Percentiles rank a stretch among this genome's conserved stretches.
phyloP scores from a whole-genome alignment of 23 tunicate species.

The Ascidia mentula region DNA sequence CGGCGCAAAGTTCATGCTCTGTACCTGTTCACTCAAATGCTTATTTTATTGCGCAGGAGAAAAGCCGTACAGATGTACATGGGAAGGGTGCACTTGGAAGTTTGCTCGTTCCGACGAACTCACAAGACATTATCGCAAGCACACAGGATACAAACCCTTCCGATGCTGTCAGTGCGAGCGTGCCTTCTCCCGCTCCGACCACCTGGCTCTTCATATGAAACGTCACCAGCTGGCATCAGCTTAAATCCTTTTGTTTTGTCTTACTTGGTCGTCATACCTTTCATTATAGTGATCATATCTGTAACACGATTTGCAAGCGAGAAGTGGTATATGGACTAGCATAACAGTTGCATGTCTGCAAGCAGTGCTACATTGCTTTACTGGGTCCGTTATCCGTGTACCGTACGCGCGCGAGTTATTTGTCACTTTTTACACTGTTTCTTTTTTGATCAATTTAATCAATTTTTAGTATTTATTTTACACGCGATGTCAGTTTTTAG shows the following conservation, averaged over 20 bases:
- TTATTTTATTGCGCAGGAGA: conserved; percentile 50
- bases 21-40: no score
- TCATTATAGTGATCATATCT: no score
- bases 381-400: background rate
- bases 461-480: conserved; percentile 1
- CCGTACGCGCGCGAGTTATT: background rate
- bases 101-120: conserved; percentile 94
- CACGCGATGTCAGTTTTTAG: conserved; percentile 11
- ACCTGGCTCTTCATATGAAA: conserved; percentile 91
- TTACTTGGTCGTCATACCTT: no score
- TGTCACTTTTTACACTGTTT: background rate
- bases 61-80: conserved; percentile 86
- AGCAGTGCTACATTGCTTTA: background rate
- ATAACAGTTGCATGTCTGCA: no score
- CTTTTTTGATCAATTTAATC: background rate
- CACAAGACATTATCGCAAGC: conserved; percentile 85
- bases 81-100: conserved; percentile 97
- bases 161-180: conserved; percentile 86
- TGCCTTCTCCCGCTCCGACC: conserved; percentile 91
- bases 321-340: no score
- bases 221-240: conserved; percentile 55
- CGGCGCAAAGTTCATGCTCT: no score
- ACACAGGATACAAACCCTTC: conserved; percentile 94
- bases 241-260: background rate
- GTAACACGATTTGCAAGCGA: no score